Base-by-base conservation (phyloP, 2,888 invertebrate species). In the Synanthedon vespiformis region DNA sequence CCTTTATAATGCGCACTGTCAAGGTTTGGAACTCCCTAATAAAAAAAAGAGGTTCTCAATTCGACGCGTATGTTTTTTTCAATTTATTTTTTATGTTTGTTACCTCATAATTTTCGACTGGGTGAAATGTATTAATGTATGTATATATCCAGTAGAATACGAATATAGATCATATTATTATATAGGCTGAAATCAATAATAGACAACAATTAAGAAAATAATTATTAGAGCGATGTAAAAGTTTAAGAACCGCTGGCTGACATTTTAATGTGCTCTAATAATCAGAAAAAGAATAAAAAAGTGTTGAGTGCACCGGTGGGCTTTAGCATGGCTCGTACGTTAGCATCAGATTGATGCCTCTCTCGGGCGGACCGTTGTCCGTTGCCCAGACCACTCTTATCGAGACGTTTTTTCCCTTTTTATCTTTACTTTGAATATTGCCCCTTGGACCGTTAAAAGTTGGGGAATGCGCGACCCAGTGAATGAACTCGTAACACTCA, bases 241-340 rank as follows among this genome's bases (percentile, higher is more conserved):
- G 68, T 78, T 84, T 78, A 58, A 67, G 56, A 64, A 55, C 53
- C 74, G 51, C 70, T 72, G 80, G 49, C 72, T 69, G 71, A 81
- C 72, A 77, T 82, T 83, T 84, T 84, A 85, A 85, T 84, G 83
- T 84, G 77, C 78, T 73, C 80, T 85, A 85, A 85, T 85, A 86
- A 85, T 80, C 77, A 73, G 75, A 77, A 80, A 77, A 64, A 72
- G 68, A 74, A 74, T 61, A 79, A 82, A 84, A 80, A 77, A 62
- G 58, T 62, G 64, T 16, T 40, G 63, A 74, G 73, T 76, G 73
- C 70, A 77, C 76, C 78, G 80, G 80, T 82, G 81, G 82, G 82
- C 83, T 86, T 83, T 78, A 81, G 82, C 83, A 78, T 74, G 72
- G 68, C 48, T 48, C 16, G 22, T 48, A 48, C 48, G 48, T 22